Evolutionary conservation across 2,113 vertebrate genomes (phyloP).

Genomic region (Nothobranchius kuhntae): DNA sequence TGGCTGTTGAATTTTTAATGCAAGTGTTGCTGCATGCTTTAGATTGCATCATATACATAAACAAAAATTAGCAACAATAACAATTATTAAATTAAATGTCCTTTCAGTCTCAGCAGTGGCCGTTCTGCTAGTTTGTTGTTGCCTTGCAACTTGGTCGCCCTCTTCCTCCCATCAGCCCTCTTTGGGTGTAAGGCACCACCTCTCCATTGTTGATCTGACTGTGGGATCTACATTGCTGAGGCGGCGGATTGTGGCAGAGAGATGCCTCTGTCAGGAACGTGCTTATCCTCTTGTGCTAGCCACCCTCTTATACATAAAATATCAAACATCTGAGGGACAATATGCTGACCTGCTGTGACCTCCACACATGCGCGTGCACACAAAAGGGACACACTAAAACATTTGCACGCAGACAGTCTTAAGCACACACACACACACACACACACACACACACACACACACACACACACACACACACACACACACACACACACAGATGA

Average conservation of each 20-base stretch:
- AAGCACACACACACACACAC: conserved; percentile 27
- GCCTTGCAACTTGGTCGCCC: conserved; percentile 1
- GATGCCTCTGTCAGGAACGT: conserved; percentile 88
- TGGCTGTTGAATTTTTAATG: conserved; percentile 25
- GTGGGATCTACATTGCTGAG: conserved; percentile 74
- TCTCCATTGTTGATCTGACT: conserved; percentile 71
- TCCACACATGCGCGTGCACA: conserved; percentile 83
- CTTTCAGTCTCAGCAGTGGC: conserved; percentile 16
- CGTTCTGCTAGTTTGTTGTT: conserved; percentile 22
- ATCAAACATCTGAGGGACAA: conserved; percentile 98
- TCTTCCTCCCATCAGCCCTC: conserved; percentile 50
- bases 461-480: conserved; percentile 59
- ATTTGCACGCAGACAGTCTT: conserved; percentile 19
- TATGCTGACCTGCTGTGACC: conserved; percentile 96
- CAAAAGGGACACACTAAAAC: conserved; percentile 50
- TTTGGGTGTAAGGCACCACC: conserved; percentile 50
- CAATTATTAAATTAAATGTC: not conserved
- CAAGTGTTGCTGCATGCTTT: conserved; percentile 3
- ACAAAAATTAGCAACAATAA: conserved; percentile 3
- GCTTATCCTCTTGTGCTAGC: conserved; percentile 88
- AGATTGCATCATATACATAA: conserved; percentile 25
- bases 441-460: too few species aligned
- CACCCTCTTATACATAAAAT: conserved; percentile 92
- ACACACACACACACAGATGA: conserved; percentile 47
- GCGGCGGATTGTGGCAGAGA: conserved; percentile 83